A percentile compares a stretch with the other conserved stretches of the same genome.
phyloP scores from a whole-genome alignment of 2,888 invertebrate species.

The Drosophila parthenogenetica region DNA sequence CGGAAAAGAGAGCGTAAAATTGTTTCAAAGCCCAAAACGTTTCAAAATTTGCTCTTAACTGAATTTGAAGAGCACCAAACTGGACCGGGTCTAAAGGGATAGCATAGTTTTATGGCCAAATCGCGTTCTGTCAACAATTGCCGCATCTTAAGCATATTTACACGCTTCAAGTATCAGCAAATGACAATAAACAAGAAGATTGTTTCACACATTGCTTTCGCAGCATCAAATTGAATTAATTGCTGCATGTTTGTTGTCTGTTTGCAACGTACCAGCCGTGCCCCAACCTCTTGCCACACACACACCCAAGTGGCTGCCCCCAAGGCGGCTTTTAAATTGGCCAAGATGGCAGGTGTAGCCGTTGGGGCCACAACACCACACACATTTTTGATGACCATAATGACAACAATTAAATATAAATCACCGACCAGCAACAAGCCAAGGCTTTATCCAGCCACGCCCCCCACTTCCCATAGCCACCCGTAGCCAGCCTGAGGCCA shows the following conservation, averaged over 20 bases:
- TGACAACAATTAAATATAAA: constrained; percentile 83
- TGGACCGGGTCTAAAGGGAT: background rate
- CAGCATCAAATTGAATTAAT: constrained; percentile 23
- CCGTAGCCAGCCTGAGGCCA: background rate
- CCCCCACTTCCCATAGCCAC: background rate
- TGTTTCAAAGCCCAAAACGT: constrained; percentile 33
- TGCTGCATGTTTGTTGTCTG: constrained; percentile 20
- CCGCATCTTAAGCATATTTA: constrained; percentile 55
- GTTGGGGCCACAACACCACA: constrained; percentile 25
- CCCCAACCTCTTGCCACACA: too few species aligned
- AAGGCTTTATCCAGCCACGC: constrained; percentile 31
- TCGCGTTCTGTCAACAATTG: constrained; percentile 43
- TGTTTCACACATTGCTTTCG: constrained; percentile 44
- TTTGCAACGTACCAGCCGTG: too few species aligned
- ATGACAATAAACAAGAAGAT: constrained; percentile 50
- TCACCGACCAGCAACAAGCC: constrained; percentile 72
- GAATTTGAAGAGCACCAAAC: constrained; percentile 13
- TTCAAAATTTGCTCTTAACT: constrained; percentile 27
- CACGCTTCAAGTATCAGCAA: constrained; percentile 57
- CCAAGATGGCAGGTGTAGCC: constrained; percentile 47
- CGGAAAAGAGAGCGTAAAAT: background rate
- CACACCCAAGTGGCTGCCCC: background rate
- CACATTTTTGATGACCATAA: constrained; percentile 78
- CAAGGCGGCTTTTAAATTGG: constrained; percentile 27
- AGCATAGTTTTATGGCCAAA: constrained; percentile 31